phyloP scores from a whole-genome alignment of 64 coral and sea anemone genomes.

The Pocillopora damicornis region DNA sequence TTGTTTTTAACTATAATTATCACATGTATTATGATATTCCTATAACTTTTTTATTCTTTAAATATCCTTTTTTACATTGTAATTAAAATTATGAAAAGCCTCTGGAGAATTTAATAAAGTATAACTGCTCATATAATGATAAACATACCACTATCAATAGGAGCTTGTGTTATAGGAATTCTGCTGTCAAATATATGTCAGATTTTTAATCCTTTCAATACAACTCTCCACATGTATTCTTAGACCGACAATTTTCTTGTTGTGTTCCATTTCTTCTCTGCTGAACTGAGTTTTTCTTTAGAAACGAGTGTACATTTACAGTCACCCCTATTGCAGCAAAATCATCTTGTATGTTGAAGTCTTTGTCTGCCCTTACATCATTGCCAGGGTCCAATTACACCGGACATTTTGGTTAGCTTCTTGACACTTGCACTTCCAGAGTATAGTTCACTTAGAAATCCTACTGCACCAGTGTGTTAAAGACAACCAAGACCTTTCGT shows the following conservation, averaged over 20 bases:
- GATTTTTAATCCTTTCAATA: constrained; percentile 16
- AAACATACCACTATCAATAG: constrained; percentile 23
- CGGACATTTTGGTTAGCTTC: constrained; percentile 42
- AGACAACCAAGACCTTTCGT: constrained; percentile 57
- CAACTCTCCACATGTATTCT: constrained; percentile 20
- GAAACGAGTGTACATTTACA: constrained; percentile 50
- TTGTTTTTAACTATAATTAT: too few relatives aligned
- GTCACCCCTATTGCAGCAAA: constrained; percentile 55
- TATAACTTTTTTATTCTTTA: too few relatives aligned
- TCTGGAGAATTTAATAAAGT: background rate
- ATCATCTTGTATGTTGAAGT: constrained; percentile 60
- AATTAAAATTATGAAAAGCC: too few relatives aligned
- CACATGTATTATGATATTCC: too few relatives aligned
- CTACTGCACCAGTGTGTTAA: constrained; percentile 37
- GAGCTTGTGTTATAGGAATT: constrained; percentile 2
- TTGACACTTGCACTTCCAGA: constrained; percentile 38
- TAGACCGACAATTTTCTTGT: constrained; percentile 55
- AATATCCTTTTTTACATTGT: too few relatives aligned
- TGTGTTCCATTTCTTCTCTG: constrained; percentile 35
- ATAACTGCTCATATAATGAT: too few relatives aligned
- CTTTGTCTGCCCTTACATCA: constrained; percentile 63
- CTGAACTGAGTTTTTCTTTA: constrained; percentile 60
- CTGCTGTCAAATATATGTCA: constrained; percentile 2
- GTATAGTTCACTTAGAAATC: constrained; percentile 47
- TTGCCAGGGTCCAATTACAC: background rate